Conservation (phyloP, 2,113 vertebrate species). For the Trogon surrucura region DNA sequence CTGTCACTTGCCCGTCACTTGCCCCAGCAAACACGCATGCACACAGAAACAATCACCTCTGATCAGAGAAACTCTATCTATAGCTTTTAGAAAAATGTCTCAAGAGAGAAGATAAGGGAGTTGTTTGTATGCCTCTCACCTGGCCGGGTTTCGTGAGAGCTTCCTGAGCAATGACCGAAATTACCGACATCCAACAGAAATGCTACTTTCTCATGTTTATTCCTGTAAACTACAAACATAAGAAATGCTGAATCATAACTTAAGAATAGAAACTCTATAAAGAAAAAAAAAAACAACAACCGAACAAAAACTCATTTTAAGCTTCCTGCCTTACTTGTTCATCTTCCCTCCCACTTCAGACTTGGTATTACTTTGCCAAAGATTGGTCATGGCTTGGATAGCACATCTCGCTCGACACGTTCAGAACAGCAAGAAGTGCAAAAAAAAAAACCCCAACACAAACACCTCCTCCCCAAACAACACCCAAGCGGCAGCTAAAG, state of each 20-base stretch:
- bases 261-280: neutral
- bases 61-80: neutral
- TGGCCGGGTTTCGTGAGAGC: neutral
- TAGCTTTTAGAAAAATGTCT: neutral
- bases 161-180: neutral
- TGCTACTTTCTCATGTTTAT: conserved; percentile 48
- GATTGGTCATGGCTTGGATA: conserved; percentile 40
- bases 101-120: neutral
- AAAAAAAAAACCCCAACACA: neutral
- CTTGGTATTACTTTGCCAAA: conserved; percentile 9
- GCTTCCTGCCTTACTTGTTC: conserved; percentile 17
- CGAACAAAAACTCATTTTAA: neutral
- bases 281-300: neutral
- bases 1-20: fast-evolving
- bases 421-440: conserved; percentile 44
- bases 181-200: conserved; percentile 33
- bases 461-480: conserved; percentile 60
- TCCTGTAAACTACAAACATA: conserved; percentile 54
- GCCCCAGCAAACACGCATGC: neutral
- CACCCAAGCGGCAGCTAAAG: conserved; percentile 25
- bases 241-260: conserved; percentile 37
- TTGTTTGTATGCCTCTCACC: conserved; percentile 18
- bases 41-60: neutral
- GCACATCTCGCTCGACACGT: conserved; percentile 33
- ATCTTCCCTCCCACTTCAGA: conserved; percentile 21